Percentiles rank a stretch among this genome's conserved stretches.
phyloP scores from a whole-genome alignment of 1,140 invertebrate species.

The Planococcus citri region DNA sequence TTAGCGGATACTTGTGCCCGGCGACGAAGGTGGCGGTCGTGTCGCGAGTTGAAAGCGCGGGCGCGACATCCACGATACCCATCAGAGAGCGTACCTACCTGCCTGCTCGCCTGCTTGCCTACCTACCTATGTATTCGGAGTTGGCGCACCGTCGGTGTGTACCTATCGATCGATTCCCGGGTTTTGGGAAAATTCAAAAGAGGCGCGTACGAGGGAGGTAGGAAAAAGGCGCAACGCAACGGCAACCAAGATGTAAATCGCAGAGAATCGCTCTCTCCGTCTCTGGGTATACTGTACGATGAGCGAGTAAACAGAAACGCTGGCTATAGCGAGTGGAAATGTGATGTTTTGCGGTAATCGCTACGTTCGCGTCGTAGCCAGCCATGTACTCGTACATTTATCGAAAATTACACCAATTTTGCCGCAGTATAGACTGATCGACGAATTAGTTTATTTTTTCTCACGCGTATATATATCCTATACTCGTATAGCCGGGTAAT shows the following conservation, averaged over 20 bases:
- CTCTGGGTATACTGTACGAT: too few relatives aligned
- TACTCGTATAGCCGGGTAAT: too few relatives aligned
- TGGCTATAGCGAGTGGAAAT: background rate
- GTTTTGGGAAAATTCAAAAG: conserved; percentile 1
- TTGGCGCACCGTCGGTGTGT: background rate
- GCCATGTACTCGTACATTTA: background rate
- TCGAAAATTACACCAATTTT: background rate
- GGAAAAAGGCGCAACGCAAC: background rate
- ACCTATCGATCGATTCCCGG: conserved; percentile 5
- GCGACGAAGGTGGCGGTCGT: too few relatives aligned
- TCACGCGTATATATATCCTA: too few relatives aligned
- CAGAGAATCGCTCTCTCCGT: background rate
- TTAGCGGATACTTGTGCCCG: too few relatives aligned
- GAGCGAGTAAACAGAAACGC: conserved; percentile 13
- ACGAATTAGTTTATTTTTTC: too few relatives aligned
- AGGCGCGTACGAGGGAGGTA: background rate
- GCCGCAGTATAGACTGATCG: too few relatives aligned
- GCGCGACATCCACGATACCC: background rate
- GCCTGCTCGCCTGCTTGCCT: too few relatives aligned
- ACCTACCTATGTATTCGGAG: background rate
- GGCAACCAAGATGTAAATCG: background rate
- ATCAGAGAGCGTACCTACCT: too few relatives aligned
- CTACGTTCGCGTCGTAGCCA: background rate
- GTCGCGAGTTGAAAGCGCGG: background rate
- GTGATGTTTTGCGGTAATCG: conserved; percentile 5